These are phyloP conservation scores for Tetrao urogallus DNA, from an alignment of 2,113 vertebrate species.

Conservation along the genomic window DNA sequence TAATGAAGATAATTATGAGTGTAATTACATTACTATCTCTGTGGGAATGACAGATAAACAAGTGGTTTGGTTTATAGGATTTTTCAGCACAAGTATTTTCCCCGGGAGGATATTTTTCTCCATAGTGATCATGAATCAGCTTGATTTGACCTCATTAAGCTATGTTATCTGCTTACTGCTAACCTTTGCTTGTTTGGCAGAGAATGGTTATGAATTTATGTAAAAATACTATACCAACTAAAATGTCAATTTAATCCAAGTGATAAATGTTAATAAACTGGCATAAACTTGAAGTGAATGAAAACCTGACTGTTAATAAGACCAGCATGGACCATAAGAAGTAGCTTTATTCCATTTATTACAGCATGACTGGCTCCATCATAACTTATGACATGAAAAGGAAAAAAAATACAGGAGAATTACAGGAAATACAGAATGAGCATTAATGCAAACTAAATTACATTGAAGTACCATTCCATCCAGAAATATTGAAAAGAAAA, in stretches of 20 bases:
- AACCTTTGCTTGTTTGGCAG: slow-evolving; percentile 76
- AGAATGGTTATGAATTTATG: slow-evolving; percentile 51
- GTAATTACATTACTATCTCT: slow-evolving; percentile 99
- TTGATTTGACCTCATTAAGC: slow-evolving; percentile 81
- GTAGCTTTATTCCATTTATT: slow-evolving; percentile 10
- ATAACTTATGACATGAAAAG: neutral
- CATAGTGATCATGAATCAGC: slow-evolving; percentile 80
- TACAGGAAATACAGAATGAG: slow-evolving; percentile 10
- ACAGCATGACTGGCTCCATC: neutral
- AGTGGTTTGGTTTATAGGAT: slow-evolving; percentile 91
- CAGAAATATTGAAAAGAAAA: neutral
- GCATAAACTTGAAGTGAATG: slow-evolving; percentile 31
- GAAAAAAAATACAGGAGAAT: neutral
- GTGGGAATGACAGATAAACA: slow-evolving; percentile 99
- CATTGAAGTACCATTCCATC: neutral
- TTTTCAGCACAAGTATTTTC: slow-evolving; percentile 85
- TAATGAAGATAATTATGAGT: slow-evolving; percentile 98
- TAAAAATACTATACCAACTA: slow-evolving; percentile 27
- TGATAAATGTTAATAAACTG: slow-evolving; percentile 68
- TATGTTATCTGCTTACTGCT: slow-evolving; percentile 73
- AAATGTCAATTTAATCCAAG: slow-evolving; percentile 58
- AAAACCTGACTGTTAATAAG: neutral
- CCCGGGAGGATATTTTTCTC: slow-evolving; percentile 81
- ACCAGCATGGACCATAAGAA: slow-evolving; percentile 2
- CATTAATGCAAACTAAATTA: slow-evolving; percentile 31